Evolutionary conservation across 2,888 invertebrate species (phyloP), one percentile per base, ranked within the genome.

Genomic region (Erebia epiphron): DNA sequence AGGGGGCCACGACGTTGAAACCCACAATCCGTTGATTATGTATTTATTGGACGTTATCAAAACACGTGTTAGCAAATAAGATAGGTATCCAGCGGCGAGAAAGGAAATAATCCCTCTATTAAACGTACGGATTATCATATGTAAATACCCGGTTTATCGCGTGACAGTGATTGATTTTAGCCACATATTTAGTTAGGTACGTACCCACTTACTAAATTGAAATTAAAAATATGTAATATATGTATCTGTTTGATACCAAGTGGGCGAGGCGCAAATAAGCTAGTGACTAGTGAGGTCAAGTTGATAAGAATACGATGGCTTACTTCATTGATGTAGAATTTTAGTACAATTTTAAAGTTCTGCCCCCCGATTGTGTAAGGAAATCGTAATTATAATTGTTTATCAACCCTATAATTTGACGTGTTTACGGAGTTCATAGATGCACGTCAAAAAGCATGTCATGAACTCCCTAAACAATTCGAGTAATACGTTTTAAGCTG

Each of bases 61-160:
- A 75, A 90, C 90, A 90, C 86, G 90, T 90, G 90, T 90, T 83
- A 82, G 84, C 80, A 88, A 89, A 89, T 79, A 88, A 73, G 43
- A 66, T n/a, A 73, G 43, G 57, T n/a, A 43, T 21, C 46, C 43
- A 56, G 8, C 60, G 62, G 35, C 56, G 56, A 67, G 66, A 87
- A 85, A 81, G 82, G 83, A 85, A 82, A 88, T 90, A 90, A 90
- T 90, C 90, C 90, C 76, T 79, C 82, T 84, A 86, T 88, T 88
- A 83, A 88, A 75, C 68, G 71, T 76, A 80, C 77, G 79, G 79
- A 78, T 81, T 90, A 89, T 88, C 89, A 77, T 67, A 69, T 73
- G 73, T 75, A 86, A 88, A 85, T 73, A 76, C 64, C 75, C 80
- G 58, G 50, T 67, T 67, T 74, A 75, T 74, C 76, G 63, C 13